These are phyloP conservation scores for Sceloporus tristichus DNA, from an alignment of 2,113 vertebrate species.

Conservation along the genomic window DNA sequence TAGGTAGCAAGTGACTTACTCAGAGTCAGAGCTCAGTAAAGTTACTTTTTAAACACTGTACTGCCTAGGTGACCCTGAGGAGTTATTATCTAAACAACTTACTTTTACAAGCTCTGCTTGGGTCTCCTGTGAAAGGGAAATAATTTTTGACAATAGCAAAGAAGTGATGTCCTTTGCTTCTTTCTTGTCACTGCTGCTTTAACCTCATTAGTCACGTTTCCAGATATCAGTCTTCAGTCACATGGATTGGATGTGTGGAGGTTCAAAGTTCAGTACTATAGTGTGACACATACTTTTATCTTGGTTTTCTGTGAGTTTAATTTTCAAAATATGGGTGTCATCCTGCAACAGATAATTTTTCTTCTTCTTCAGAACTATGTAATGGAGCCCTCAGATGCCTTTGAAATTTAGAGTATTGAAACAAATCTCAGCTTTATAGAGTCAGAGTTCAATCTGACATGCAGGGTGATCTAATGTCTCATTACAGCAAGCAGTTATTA, in stretches of 20 bases:
- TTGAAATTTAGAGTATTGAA: neutral
- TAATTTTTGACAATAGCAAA: neutral
- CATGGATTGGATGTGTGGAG: constrained; percentile 18
- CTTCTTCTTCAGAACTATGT: neutral
- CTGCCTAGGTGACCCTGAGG: no score
- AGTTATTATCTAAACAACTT: no score
- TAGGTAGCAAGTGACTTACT: neutral
- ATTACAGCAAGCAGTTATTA: neutral
- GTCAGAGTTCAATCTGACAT: neutral
- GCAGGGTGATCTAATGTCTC: neutral
- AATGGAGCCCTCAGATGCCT: neutral
- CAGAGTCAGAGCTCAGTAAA: no score
- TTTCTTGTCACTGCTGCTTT: constrained; percentile 6
- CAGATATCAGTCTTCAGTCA: constrained; percentile 1
- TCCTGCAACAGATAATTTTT: constrained; percentile 6
- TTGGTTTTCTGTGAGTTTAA: neutral
- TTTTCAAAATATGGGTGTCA: neutral
- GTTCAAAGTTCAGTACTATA: constrained; percentile 36
- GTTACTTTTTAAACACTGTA: no score
- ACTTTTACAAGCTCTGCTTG: no score
- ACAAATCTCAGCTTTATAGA: neutral
- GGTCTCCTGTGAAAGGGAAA: neutral
- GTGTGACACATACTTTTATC: neutral
- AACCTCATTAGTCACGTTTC: constrained; percentile 3
- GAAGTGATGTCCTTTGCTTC: neutral